Conservation (phyloP, 1,140 invertebrate species). For the Venturia canescens region DNA sequence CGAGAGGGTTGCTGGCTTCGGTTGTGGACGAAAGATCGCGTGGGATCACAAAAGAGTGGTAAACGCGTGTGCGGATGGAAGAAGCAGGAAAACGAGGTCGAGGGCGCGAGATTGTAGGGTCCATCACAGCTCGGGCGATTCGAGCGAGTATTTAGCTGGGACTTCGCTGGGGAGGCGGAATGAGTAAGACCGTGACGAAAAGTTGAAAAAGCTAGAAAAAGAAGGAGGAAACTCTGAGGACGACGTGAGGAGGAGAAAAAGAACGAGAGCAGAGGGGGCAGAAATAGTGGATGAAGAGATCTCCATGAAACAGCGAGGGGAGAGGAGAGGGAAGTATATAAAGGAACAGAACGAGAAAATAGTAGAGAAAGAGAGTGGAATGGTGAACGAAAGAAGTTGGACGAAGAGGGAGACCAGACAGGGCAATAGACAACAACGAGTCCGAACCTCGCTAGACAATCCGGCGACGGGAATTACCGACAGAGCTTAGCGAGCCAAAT, state of each 20-base stretch:
- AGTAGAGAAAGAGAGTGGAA: neutral
- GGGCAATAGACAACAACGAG: neutral
- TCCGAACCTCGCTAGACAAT: constrained; percentile 54
- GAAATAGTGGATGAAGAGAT: no score
- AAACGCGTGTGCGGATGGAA: constrained; percentile 25
- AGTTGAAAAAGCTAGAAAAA: neutral
- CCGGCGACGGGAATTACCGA: constrained; percentile 56
- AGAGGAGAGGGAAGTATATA: no score
- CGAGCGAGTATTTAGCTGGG: constrained; percentile 46
- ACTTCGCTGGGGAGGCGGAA: constrained; percentile 37
- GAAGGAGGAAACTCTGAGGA: no score
- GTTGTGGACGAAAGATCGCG: neutral
- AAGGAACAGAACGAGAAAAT: no score
- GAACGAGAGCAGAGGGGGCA: no score
- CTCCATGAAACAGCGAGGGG: no score
- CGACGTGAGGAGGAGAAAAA: no score
- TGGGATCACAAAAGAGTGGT: neutral
- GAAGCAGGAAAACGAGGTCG: constrained; percentile 43
- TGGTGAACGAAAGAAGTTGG: neutral
- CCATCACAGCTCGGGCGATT: constrained; percentile 11
- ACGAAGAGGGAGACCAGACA: constrained; percentile 4
- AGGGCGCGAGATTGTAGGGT: constrained; percentile 11
- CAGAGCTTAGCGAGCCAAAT: constrained; percentile 8
- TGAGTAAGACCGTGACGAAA: neutral
- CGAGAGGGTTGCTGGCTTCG: neutral